Evolutionary conservation across 2,113 vertebrate species (phyloP), one percentile per base, ranked within the genome.

Genomic region (Indri indri): DNA sequence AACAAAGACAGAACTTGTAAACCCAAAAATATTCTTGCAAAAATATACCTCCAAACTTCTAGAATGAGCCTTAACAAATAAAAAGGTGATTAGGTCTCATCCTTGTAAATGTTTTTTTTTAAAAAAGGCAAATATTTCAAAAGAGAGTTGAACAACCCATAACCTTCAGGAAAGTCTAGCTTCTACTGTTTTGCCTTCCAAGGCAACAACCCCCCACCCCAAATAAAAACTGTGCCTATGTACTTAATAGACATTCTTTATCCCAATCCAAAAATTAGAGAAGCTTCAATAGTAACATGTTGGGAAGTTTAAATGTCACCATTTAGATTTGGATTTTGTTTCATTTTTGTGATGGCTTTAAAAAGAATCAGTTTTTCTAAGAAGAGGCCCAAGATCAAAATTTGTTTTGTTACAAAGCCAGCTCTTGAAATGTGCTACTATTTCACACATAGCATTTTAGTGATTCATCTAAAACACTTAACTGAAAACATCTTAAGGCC

Each of bases 381-480:
- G 83, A 93, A 95, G 65, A 91, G 84, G 40, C 89, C 61, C 63
- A 88, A 68, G 40, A 93, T 96, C 88, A 95, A 93, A 94, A 89
- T 97, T 93, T 97, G 74, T 96, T 91, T 97, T 93, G 80, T 93
- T 82, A 77, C 80, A 76, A 95, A 90, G 94, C 96, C 96, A 97
- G 27, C 30, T 95, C 84, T 96, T 90, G 90, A 92, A 96, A 97
- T 95, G 92, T 95, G 94, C 96, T 97, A 97, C 96, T 97, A 95
- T 96, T 97, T 97, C 95, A 94, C 96, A 97, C 95, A 96, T 96
- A 97, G 71, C 95, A 92, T 92, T 97, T 97, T 65, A 93, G 87
- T 94, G 97, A 97, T 95, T 97, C 97, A 98, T 97, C 95, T 94
- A 88, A 97, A 96, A 86, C 91, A 90, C 80, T 96, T 93, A 98